Evolutionary conservation across 1,140 invertebrate species (phyloP).

Genomic region (Caenorhabditis tropicalis): DNA sequence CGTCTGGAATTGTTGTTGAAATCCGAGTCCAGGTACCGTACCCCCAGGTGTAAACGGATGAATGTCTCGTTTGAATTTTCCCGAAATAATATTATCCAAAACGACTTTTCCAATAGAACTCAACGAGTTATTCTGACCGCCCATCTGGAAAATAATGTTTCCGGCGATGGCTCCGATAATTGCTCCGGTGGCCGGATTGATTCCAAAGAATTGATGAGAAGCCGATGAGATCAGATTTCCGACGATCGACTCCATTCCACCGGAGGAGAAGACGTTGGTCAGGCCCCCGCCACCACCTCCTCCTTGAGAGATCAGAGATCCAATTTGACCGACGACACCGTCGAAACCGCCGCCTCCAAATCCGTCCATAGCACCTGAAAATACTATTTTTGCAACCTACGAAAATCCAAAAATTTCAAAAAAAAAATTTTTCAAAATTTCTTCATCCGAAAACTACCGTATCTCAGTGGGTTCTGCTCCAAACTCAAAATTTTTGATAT

Average conservation of each 20-base stretch:
- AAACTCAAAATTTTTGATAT: too few relatives aligned
- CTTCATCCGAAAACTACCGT: too few relatives aligned
- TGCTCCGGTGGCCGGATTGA: conserved; percentile 62
- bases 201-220: conserved; percentile 59
- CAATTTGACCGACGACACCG: conserved; percentile 57
- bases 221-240: conserved; percentile 55
- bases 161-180: conserved; percentile 68
- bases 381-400: too few relatives aligned
- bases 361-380: conserved; percentile 60
- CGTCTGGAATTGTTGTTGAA: conserved; percentile 82
- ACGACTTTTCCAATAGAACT: conserved; percentile 66
- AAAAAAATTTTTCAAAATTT: neutral
- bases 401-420: too few relatives aligned
- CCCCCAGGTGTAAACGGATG: conserved; percentile 20
- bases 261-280: conserved; percentile 60
- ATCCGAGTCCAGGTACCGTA: conserved; percentile 28
- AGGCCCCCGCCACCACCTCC: conserved; percentile 54
- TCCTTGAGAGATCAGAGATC: conserved; percentile 59
- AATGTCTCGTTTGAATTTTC: conserved; percentile 64
- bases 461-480: too few relatives aligned
- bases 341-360: conserved; percentile 63
- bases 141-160: conserved; percentile 65
- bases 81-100: conserved; percentile 66
- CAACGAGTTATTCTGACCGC: conserved; percentile 63
- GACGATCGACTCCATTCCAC: conserved; percentile 59